These are phyloP conservation scores for Varecia variegata DNA, from an alignment of 2,797 vertebrate species.

Conservation along the genomic window DNA sequence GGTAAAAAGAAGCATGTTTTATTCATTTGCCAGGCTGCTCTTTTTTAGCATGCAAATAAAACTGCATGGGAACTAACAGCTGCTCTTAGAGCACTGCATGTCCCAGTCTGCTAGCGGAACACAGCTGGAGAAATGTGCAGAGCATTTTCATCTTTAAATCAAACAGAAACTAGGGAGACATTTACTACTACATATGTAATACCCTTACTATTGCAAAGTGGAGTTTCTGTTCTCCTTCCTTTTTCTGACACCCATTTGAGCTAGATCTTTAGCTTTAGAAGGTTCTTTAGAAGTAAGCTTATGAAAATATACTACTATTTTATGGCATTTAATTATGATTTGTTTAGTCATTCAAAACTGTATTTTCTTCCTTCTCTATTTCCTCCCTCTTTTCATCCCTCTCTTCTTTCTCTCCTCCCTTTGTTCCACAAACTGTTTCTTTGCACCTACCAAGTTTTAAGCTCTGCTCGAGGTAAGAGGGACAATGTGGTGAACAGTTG, in stretches of 20 bases:
- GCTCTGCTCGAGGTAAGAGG: background rate
- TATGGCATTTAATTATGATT: background rate
- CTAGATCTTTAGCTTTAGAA: too few species aligned
- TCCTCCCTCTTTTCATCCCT: background rate
- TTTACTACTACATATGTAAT: constrained; percentile 60
- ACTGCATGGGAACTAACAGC: constrained; percentile 80
- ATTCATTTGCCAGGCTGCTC: constrained; percentile 81
- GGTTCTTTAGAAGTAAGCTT: background rate
- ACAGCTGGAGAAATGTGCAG: constrained; percentile 82
- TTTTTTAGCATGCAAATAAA: constrained; percentile 82
- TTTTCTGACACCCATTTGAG: background rate
- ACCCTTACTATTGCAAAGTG: background rate
- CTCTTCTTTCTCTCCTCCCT: background rate
- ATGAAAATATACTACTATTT: background rate
- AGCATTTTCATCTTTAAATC: constrained; percentile 80
- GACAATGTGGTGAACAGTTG: background rate
- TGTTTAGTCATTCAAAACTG: background rate
- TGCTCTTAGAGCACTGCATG: constrained; percentile 77
- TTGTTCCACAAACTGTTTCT: background rate
- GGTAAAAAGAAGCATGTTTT: constrained; percentile 76
- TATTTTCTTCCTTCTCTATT: background rate
- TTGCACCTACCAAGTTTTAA: background rate
- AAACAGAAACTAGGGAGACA: constrained; percentile 73
- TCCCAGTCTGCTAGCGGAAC: constrained; percentile 67
- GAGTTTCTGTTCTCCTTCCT: background rate